These are phyloP conservation scores for Harpalus rubripes DNA, from an alignment of 2,888 invertebrate genomes.

Conservation along the genomic window DNA sequence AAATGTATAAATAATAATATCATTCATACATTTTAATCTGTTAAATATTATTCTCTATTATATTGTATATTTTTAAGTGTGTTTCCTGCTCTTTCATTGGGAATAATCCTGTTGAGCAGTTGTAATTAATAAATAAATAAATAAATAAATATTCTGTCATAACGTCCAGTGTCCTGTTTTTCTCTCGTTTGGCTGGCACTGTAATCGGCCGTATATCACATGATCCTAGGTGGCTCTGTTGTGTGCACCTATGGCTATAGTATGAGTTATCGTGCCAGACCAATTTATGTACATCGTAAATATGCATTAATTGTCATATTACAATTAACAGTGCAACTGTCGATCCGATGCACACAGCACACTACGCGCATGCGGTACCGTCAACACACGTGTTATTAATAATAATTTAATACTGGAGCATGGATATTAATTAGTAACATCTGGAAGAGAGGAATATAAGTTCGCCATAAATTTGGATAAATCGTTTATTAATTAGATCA, in stretches of 20 bases:
- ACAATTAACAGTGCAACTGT: conserved; percentile 56
- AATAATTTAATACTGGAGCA: background rate
- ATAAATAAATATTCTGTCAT: too few relatives aligned
- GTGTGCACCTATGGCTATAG: conserved; percentile 30
- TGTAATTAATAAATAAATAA: too few relatives aligned
- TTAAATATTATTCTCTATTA: too few relatives aligned
- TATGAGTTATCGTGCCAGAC: conserved; percentile 51
- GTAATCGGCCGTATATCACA: background rate
- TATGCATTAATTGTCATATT: conserved; percentile 64
- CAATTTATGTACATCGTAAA: conserved; percentile 57
- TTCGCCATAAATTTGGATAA: too few relatives aligned
- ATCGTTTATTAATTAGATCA: too few relatives aligned
- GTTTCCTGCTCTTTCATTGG: too few relatives aligned
- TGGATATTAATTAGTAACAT: background rate
- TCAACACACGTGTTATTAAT: background rate
- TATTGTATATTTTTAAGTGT: too few relatives aligned
- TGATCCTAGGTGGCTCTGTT: conserved; percentile 26
- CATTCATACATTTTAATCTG: too few relatives aligned
- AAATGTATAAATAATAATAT: too few relatives aligned
- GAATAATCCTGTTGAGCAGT: too few relatives aligned
- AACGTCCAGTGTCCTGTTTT: background rate
- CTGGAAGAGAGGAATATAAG: background rate
- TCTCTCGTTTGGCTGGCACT: background rate
- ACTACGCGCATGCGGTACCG: background rate
- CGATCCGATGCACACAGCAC: conserved; percentile 13